A percentile compares a stretch with the other conserved stretches of the same genome.
These are phyloP conservation scores for Tigriopus californicus DNA, from an alignment of 2,888 invertebrate species.

Conservation along the genomic window DNA sequence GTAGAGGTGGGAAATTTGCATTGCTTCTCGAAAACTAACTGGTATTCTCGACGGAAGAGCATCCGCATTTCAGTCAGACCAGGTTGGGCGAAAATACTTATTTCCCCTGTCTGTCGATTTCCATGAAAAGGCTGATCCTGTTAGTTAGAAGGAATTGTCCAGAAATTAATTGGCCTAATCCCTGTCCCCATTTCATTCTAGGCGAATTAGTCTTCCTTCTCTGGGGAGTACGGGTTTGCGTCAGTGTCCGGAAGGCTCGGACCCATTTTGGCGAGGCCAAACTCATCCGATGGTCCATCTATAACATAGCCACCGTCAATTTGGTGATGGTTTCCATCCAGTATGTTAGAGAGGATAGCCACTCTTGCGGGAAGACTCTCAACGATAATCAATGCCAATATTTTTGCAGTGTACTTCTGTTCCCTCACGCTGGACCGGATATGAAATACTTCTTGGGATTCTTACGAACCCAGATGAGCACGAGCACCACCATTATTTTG, in stretches of 20 bases:
- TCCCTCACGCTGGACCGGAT: constrained; percentile 72
- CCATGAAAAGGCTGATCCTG: too few relatives aligned
- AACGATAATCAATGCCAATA: neutral
- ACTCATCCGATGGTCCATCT: constrained; percentile 79
- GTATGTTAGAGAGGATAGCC: constrained; percentile 44
- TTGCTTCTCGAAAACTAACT: too few relatives aligned
- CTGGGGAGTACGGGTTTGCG: constrained; percentile 31
- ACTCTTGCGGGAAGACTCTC: too few relatives aligned
- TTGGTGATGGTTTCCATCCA: constrained; percentile 78
- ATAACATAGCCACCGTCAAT: constrained; percentile 82
- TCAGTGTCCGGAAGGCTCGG: constrained; percentile 49
- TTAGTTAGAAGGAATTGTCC: too few relatives aligned
- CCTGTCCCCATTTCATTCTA: constrained; percentile 8
- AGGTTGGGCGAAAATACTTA: too few relatives aligned
- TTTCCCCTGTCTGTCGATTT: too few relatives aligned
- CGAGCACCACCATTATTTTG: constrained; percentile 61
- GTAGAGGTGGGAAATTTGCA: too few relatives aligned
- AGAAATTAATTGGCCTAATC: neutral
- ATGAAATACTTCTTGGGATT: constrained; percentile 80
- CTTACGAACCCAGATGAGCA: constrained; percentile 74
- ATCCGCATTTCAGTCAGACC: too few relatives aligned
- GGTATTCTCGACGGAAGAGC: too few relatives aligned
- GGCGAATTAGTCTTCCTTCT: constrained; percentile 28
- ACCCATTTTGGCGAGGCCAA: constrained; percentile 81
- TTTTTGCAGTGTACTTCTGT: constrained; percentile 49